phyloP scores from a whole-genome alignment of 2,113 vertebrate species.

The Pica pica region DNA sequence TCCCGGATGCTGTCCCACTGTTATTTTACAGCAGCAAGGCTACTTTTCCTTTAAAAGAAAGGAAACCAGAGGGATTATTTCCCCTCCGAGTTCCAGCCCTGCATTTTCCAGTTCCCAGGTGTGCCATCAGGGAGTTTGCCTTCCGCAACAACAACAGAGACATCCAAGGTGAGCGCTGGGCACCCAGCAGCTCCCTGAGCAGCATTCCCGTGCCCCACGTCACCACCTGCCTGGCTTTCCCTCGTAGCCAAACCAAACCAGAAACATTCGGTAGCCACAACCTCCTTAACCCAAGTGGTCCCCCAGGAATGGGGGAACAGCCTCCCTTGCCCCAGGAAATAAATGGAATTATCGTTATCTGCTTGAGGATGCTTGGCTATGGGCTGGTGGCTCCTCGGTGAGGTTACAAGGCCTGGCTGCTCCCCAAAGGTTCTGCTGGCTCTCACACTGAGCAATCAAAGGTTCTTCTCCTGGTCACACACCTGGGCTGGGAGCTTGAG shows the following conservation, averaged over 20 bases:
- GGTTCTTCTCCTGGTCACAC: not conserved
- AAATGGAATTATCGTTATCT: fast-evolving
- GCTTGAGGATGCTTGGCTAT: fast-evolving
- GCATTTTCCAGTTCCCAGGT: not conserved
- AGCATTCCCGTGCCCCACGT: fast-evolving
- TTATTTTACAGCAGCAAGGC: not conserved
- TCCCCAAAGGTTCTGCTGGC: not conserved
- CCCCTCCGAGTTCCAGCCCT: not conserved
- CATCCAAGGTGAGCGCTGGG: not conserved
- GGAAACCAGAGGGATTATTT: not conserved
- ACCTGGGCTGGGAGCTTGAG: not conserved
- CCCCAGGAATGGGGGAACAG: not conserved
- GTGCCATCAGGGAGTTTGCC: not conserved
- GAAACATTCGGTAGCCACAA: not conserved
- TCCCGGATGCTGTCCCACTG: not conserved
- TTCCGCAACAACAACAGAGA: not conserved
- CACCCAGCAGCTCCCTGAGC: not conserved
- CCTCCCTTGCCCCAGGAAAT: not conserved
- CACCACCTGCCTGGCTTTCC: not conserved
- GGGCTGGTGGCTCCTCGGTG: not conserved
- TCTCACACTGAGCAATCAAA: fast-evolving
- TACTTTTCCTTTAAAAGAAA: not conserved
- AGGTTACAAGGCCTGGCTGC: not conserved
- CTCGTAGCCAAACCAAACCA: not conserved
- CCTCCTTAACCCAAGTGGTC: not conserved